Evolutionary conservation across 2,113 vertebrate genomes (phyloP).

Genomic region (Psettodes erumei): DNA sequence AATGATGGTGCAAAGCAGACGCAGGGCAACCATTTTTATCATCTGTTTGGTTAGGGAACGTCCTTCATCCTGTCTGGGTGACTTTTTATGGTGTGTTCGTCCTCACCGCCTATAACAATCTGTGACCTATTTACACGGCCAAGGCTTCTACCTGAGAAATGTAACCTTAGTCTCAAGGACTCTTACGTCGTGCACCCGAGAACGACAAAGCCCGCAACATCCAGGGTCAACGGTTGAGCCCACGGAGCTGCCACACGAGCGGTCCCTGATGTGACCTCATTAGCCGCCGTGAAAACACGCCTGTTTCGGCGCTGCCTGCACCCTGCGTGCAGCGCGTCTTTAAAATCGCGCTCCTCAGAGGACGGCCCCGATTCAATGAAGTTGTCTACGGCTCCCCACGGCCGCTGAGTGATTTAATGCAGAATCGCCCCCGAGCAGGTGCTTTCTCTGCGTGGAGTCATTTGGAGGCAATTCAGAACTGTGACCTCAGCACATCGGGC

Average conservation of each 20-base stretch:
- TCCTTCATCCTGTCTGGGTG: slow-evolving; percentile 64
- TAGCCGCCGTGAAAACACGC: slow-evolving; percentile 37
- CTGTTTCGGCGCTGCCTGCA: slow-evolving; percentile 29
- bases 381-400: slow-evolving; percentile 68
- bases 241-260: slow-evolving; percentile 39
- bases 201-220: slow-evolving; percentile 39
- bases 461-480: slow-evolving; percentile 81
- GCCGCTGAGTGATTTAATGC: slow-evolving; percentile 78
- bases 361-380: slow-evolving; percentile 70
- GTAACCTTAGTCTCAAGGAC: slow-evolving; percentile 54
- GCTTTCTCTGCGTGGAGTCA: slow-evolving; percentile 82
- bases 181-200: slow-evolving; percentile 39
- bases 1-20: slow-evolving; percentile 51
- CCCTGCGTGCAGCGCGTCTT: slow-evolving; percentile 47
- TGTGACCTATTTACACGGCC: slow-evolving; percentile 72
- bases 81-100: slow-evolving; percentile 60
- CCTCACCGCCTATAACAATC: slow-evolving; percentile 50
- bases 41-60: slow-evolving; percentile 57
- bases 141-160: slow-evolving; percentile 53
- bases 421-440: slow-evolving; percentile 78
- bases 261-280: slow-evolving; percentile 43
- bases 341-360: slow-evolving; percentile 72
- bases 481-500: slow-evolving; percentile 81
- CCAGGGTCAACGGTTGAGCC: slow-evolving; percentile 50
- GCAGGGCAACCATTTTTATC: slow-evolving; percentile 54